Percentiles rank a stretch among this genome's conserved stretches.
Conservation (phyloP, 2,113 vertebrate genomes). For the Nyctereutes procyonoides region DNA sequence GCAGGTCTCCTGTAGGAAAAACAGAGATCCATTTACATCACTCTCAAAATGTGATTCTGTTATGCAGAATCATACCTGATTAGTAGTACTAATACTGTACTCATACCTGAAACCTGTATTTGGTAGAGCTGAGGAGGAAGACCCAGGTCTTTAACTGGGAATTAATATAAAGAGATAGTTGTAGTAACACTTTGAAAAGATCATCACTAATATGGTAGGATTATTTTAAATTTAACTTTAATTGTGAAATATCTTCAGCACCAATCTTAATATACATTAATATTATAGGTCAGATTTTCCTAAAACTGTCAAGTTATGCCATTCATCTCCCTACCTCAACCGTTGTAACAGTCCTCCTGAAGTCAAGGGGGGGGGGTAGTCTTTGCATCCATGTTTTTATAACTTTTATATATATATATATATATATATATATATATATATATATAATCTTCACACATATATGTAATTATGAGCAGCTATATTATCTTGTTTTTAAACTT, state of each 20-base stretch:
- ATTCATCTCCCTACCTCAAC: neutral
- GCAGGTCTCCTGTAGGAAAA: constrained; percentile 90
- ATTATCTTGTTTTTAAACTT: neutral
- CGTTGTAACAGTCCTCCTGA: neutral
- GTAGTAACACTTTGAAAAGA: neutral
- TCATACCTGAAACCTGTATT: neutral
- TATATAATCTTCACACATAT: neutral
- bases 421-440: neutral
- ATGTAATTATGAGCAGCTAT: neutral
- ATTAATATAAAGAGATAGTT: neutral
- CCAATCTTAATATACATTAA: neutral
- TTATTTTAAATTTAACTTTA: neutral
- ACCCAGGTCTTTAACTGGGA: neutral
- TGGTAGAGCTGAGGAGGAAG: neutral
- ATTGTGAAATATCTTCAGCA: neutral
- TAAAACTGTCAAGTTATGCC: neutral
- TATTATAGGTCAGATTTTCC: constrained; percentile 1
- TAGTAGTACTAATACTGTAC: too few relatives aligned
- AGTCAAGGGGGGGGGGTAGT: neutral
- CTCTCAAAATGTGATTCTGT: neutral
- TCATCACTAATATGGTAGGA: neutral
- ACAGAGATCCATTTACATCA: constrained; percentile 37
- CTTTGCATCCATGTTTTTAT: neutral
- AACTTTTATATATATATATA: neutral
- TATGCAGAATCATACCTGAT: too few relatives aligned